Evolutionary conservation across 2,113 vertebrate species (phyloP).

Genomic region (Arvicanthis niloticus): DNA sequence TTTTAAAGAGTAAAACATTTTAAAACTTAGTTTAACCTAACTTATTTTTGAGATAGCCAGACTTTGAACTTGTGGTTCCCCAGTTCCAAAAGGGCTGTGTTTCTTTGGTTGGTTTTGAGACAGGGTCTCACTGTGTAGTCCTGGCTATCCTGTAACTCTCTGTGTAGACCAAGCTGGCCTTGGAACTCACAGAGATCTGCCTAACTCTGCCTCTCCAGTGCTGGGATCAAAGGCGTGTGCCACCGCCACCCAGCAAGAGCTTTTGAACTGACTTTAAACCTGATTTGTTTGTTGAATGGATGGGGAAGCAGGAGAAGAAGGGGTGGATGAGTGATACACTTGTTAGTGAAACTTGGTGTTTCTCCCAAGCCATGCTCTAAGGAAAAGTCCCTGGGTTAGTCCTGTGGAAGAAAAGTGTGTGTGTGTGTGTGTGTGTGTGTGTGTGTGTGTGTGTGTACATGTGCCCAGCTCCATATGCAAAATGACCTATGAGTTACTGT

Average conservation of each 20-base stretch:
- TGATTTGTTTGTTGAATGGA: neutral
- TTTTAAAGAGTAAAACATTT: slow-evolving; percentile 16
- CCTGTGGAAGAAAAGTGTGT: neutral
- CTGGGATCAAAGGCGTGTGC: neutral
- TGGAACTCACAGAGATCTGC: neutral
- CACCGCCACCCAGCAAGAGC: neutral
- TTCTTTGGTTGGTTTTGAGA: neutral
- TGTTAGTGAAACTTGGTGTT: neutral
- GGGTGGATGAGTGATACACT: neutral
- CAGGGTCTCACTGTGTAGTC: neutral
- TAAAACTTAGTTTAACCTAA: neutral
- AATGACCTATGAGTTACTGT: neutral
- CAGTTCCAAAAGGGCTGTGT: neutral
- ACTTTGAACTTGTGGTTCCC: neutral
- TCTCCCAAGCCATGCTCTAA: neutral
- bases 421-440: no score
- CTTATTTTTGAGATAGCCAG: neutral
- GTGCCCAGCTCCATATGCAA: neutral
- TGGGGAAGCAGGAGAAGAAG: neutral
- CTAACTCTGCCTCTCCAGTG: no score
- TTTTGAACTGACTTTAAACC: neutral
- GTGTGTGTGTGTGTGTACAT: neutral
- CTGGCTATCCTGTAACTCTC: neutral
- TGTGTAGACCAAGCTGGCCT: neutral
- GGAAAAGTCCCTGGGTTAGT: neutral